Conservation (phyloP, 2,888 invertebrate species). For the Melanotus villosus region DNA sequence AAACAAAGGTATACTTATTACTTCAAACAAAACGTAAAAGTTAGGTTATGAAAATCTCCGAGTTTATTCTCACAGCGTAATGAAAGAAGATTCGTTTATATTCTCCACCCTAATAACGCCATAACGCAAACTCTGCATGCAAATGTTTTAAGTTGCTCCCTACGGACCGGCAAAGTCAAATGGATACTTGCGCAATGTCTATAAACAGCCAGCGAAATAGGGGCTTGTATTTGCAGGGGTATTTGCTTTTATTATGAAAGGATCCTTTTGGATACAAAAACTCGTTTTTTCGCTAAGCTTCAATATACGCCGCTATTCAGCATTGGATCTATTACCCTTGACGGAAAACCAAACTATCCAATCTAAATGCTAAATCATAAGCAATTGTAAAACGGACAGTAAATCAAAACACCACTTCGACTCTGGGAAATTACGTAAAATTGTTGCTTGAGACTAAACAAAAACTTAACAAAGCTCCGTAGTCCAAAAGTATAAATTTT, state of each 20-base stretch:
- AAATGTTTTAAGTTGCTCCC: conserved; percentile 46
- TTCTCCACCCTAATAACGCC: conserved; percentile 46
- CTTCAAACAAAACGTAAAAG: conserved; percentile 18
- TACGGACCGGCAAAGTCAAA: conserved; percentile 44
- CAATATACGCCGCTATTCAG: too few species aligned
- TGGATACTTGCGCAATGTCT: conserved; percentile 47
- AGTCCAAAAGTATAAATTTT: too few species aligned
- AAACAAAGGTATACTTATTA: background rate
- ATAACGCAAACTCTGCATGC: conserved; percentile 48
- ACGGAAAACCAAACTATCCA: too few species aligned
- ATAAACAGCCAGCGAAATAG: conserved; percentile 45
- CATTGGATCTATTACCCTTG: too few species aligned
- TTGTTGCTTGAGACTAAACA: too few species aligned
- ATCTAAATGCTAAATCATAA: too few species aligned
- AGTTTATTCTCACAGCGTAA: conserved; percentile 45
- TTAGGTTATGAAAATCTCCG: conserved; percentile 41
- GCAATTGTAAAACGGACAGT: too few species aligned
- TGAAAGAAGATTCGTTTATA: conserved; percentile 48
- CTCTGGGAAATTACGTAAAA: too few species aligned
- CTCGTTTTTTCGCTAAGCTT: conserved; percentile 2
- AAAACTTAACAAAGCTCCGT: too few species aligned
- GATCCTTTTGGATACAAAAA: conserved; percentile 13
- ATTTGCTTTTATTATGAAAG: conserved; percentile 41
- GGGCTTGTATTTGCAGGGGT: conserved; percentile 36
- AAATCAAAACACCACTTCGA: too few species aligned